These are phyloP conservation scores for Drosophila chauvacae DNA, from an alignment of 1,140 invertebrate genomes.

Conservation along the genomic window DNA sequence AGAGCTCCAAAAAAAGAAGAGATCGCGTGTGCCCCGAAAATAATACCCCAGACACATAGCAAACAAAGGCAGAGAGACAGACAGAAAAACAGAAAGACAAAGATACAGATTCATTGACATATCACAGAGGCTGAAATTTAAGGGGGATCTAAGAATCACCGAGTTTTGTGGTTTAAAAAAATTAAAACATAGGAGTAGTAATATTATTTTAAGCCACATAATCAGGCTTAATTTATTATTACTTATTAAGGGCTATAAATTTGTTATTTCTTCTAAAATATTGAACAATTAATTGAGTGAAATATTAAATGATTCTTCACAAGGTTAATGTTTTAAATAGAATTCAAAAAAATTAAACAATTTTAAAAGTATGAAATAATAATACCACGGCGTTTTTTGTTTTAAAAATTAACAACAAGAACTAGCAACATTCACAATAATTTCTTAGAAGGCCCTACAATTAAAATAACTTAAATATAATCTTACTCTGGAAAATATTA, in stretches of 20 bases:
- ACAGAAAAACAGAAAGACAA: neutral
- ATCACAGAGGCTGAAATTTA: neutral
- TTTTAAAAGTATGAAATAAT: neutral
- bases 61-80: constrained; percentile 1
- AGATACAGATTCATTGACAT: constrained; percentile 5
- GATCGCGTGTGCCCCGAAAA: constrained; percentile 23
- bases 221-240: neutral
- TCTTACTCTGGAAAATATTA: no score
- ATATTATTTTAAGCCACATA: no score
- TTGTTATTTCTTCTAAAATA: neutral
- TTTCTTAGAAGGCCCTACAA: no score
- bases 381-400: neutral
- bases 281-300: neutral
- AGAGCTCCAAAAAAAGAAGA: neutral
- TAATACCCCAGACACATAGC: neutral
- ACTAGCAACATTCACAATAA: no score
- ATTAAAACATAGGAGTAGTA: no score
- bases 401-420: no score
- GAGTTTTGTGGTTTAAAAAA: neutral
- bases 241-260: neutral
- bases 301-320: neutral
- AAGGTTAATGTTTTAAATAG: neutral
- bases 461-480: no score
- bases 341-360: no score
- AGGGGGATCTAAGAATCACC: neutral